Conservation (phyloP, 2,888 invertebrate species). For the Drosophila niveifrons region DNA sequence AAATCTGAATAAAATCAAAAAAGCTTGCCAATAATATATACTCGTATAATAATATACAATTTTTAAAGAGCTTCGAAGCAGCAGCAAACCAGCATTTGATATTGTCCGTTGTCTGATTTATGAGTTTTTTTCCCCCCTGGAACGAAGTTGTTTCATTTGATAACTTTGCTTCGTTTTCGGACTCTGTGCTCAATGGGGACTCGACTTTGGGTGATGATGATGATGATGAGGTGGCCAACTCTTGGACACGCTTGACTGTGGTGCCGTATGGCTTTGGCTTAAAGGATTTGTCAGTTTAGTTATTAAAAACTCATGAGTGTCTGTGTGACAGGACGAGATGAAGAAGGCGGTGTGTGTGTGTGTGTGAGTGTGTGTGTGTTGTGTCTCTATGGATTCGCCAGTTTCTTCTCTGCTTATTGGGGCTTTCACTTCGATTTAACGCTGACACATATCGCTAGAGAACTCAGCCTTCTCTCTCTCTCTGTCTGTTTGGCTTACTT, state of each 20-base stretch:
- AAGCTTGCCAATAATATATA: too few relatives aligned
- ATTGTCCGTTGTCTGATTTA: too few relatives aligned
- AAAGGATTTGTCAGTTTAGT: constrained; percentile 75
- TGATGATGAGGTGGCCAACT: neutral
- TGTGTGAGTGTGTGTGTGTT: neutral
- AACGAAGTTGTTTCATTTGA: constrained; percentile 6
- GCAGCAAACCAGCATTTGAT: too few relatives aligned
- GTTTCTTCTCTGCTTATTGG: constrained; percentile 50
- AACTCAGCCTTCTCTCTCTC: constrained; percentile 17
- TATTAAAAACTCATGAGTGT: constrained; percentile 74
- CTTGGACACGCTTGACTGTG: constrained; percentile 20
- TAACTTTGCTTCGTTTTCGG: neutral
- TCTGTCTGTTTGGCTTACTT: constrained; percentile 38
- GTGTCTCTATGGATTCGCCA: constrained; percentile 1
- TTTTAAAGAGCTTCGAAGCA: too few relatives aligned
- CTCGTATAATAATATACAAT: too few relatives aligned
- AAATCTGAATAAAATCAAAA: too few relatives aligned
- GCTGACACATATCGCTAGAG: constrained; percentile 74
- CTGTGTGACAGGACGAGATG: neutral
- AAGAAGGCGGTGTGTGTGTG: neutral
- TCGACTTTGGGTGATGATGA: neutral
- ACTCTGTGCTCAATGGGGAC: constrained; percentile 8
- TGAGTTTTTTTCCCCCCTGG: neutral
- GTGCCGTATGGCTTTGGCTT: constrained; percentile 42
- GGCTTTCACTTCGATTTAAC: constrained; percentile 73